These are phyloP conservation scores for Lasioglossum morio DNA, from an alignment of 2,888 invertebrate species.

Conservation along the genomic window DNA sequence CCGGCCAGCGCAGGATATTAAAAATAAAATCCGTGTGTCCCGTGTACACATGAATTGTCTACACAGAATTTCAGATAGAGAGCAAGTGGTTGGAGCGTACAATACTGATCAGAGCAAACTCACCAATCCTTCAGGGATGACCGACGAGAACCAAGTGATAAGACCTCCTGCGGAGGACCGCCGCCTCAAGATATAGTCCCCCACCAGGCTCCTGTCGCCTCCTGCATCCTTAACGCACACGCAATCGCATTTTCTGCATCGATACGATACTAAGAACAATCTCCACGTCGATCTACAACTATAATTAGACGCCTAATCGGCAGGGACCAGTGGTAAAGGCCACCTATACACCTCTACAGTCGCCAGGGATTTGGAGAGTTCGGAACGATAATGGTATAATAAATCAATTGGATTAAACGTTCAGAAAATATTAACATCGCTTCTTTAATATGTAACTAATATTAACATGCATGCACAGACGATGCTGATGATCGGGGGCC, in stretches of 20 bases:
- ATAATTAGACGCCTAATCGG: constrained; percentile 8
- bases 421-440: background rate
- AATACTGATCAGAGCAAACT: constrained; percentile 25
- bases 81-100: background rate
- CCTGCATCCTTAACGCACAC: constrained; percentile 62
- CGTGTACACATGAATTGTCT: background rate
- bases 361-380: background rate
- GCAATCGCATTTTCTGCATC: constrained; percentile 59
- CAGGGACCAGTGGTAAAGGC: background rate
- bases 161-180: constrained; percentile 60
- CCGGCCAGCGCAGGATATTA: background rate
- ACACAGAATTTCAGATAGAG: background rate
- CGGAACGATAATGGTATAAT: background rate
- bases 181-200: constrained; percentile 66
- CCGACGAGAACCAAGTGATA: constrained; percentile 71
- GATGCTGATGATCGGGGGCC: background rate
- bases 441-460: background rate
- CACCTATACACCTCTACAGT: background rate
- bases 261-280: constrained; percentile 22
- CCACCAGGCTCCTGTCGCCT: constrained; percentile 55
- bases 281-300: constrained; percentile 8
- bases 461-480: background rate
- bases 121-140: constrained; percentile 70
- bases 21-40: background rate
- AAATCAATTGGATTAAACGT: background rate